phyloP scores from a whole-genome alignment of 2,113 vertebrate species.

The Poeciliopsis prolifica region DNA sequence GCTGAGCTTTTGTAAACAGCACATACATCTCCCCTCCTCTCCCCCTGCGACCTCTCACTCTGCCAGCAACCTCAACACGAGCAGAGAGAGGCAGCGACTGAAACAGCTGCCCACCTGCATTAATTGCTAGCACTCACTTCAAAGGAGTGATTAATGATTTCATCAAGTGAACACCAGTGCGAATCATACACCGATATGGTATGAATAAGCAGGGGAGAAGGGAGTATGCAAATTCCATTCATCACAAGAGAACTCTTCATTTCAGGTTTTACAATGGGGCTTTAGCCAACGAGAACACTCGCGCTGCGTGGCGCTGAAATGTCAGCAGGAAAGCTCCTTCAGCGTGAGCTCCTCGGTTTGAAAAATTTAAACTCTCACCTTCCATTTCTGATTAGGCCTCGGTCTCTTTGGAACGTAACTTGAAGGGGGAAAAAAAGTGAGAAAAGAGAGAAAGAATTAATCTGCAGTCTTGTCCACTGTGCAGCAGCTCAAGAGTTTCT shows the following conservation, averaged over 20 bases:
- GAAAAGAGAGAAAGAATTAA: slow-evolving; percentile 18
- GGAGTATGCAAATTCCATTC: slow-evolving; percentile 59
- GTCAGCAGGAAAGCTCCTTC: slow-evolving; percentile 19
- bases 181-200: slow-evolving; percentile 41
- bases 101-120: slow-evolving; percentile 60
- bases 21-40: slow-evolving; percentile 67
- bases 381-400: slow-evolving; percentile 95
- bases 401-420: slow-evolving; percentile 96
- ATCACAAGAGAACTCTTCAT: slow-evolving; percentile 33
- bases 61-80: slow-evolving; percentile 34
- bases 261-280: slow-evolving; percentile 32
- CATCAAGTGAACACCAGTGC: slow-evolving; percentile 63
- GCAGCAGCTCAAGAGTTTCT: slow-evolving; percentile 4
- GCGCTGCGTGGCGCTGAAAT: slow-evolving; percentile 1
- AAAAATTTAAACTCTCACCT: slow-evolving; percentile 81
- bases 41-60: slow-evolving; percentile 51
- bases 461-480: slow-evolving; percentile 1
- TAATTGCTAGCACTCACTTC: slow-evolving; percentile 64
- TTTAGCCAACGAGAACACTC: slow-evolving; percentile 23
- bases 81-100: slow-evolving; percentile 45
- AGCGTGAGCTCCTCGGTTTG: slow-evolving; percentile 8
- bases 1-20: slow-evolving; percentile 44
- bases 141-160: slow-evolving; percentile 75
- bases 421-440: slow-evolving; percentile 4
- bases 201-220: slow-evolving; percentile 34